A percentile compares a stretch with the other conserved stretches of the same genome.
Evolutionary conservation across 2,797 vertebrate genomes (phyloP).

Genomic region (Pogonophryne albipinna): DNA sequence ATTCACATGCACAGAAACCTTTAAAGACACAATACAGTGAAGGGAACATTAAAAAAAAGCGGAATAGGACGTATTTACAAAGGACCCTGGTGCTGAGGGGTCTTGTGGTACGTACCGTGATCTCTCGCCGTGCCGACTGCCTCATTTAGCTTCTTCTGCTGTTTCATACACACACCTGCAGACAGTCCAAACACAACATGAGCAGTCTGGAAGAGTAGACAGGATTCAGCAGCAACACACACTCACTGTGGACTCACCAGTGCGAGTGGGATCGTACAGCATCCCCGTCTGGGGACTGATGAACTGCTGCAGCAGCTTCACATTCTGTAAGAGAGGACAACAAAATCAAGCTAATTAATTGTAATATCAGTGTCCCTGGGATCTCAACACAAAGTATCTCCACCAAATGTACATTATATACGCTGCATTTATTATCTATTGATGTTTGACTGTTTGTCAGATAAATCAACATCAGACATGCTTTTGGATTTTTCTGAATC

Average conservation of each 20-base stretch:
- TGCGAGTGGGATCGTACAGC: conserved; percentile 88
- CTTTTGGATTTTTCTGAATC: too few relatives aligned
- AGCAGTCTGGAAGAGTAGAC: not conserved
- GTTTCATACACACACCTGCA: conserved; percentile 92
- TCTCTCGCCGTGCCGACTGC: conserved; percentile 86
- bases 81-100: too few relatives aligned
- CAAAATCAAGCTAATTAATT: not conserved
- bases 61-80: too few relatives aligned
- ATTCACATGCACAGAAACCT: too few relatives aligned
- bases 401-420: too few relatives aligned
- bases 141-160: conserved; percentile 85
- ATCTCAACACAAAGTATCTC: not conserved
- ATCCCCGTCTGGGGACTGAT: conserved; percentile 87
- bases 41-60: too few relatives aligned
- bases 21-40: too few relatives aligned
- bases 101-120: conserved; percentile 79
- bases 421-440: not conserved
- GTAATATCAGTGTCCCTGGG: not conserved
- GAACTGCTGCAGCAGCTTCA: conserved; percentile 93
- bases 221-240: not conserved
- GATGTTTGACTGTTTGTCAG: too few relatives aligned
- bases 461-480: too few relatives aligned
- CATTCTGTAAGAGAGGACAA: conserved; percentile 82
- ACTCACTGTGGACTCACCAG: conserved; percentile 81
- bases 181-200: conserved; percentile 7